Evolutionary conservation across 2,113 vertebrate species (phyloP).

Genomic region (Calcarius ornatus): DNA sequence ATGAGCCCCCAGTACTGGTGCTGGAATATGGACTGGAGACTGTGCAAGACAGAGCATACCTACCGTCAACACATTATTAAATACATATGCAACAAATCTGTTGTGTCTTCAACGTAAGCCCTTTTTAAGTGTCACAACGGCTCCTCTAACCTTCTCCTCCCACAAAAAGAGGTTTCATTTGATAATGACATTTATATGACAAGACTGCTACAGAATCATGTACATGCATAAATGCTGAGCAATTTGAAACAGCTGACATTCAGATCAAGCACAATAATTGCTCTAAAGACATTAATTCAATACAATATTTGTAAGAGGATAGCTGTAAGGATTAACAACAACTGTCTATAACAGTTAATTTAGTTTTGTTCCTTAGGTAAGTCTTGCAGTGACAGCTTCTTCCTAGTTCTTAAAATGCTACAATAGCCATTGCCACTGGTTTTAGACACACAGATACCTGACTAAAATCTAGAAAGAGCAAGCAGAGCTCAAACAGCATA

Average conservation of each 20-base stretch:
- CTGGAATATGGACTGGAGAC: neutral
- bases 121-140: neutral
- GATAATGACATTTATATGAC: neutral
- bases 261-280: neutral
- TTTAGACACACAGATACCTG: neutral
- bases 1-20: fast-evolving
- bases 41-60: neutral
- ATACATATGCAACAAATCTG: neutral
- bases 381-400: neutral
- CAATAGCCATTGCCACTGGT: neutral
- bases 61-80: fast-evolving
- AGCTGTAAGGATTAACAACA: neutral
- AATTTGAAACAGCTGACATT: neutral
- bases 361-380: neutral
- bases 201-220: neutral
- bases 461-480: neutral
- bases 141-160: neutral
- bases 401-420: neutral
- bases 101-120: neutral
- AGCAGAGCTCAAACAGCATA: neutral
- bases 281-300: neutral
- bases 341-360: neutral
- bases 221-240: fast-evolving
- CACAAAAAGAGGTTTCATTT: neutral
- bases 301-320: neutral